A percentile compares a stretch with the other conserved stretches of the same genome.
Conservation (phyloP, 1,140 invertebrate genomes). For the Drosophila nikananu region DNA sequence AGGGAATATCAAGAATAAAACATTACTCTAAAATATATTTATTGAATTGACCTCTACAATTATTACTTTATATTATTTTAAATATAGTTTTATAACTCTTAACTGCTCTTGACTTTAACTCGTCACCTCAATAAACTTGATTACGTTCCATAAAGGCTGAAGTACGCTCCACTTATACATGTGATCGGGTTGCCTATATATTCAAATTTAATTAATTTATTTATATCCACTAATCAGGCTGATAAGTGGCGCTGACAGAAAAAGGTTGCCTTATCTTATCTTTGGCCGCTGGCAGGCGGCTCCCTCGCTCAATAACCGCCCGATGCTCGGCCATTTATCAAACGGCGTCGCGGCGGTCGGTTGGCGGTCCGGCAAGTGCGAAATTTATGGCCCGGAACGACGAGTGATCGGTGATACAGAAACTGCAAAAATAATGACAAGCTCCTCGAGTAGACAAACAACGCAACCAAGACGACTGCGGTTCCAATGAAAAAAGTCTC, state of each 20-base stretch:
- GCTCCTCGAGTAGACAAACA: constrained; percentile 37
- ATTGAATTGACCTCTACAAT: not conserved
- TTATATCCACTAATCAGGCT: constrained; percentile 78
- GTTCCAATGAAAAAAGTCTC: constrained; percentile 47
- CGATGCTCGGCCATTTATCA: constrained; percentile 39
- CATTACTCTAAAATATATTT: not conserved
- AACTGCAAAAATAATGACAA: constrained; percentile 47
- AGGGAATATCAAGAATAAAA: too few species aligned
- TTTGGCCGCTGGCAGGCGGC: constrained; percentile 2
- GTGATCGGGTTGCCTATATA: constrained; percentile 29
- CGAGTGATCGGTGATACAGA: constrained; percentile 10
- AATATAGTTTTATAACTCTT: not conserved
- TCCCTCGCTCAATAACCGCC: constrained; percentile 24
- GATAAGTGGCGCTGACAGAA: constrained; percentile 57
- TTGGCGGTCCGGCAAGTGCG: constrained; percentile 30
- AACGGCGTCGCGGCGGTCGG: constrained; percentile 36
- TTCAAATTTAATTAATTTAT: constrained; percentile 84
- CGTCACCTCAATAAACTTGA: constrained; percentile 6
- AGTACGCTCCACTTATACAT: constrained; percentile 6
- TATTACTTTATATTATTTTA: not conserved
- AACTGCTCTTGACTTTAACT: constrained; percentile 7
- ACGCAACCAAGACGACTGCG: constrained; percentile 1
- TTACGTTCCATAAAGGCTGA: not conserved
- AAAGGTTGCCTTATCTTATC: constrained; percentile 42
- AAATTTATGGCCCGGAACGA: constrained; percentile 22